A percentile compares a stretch with the other conserved stretches of the same genome.
Conservation (phyloP, 2,113 vertebrate genomes). For the Halcyon malimbica region DNA sequence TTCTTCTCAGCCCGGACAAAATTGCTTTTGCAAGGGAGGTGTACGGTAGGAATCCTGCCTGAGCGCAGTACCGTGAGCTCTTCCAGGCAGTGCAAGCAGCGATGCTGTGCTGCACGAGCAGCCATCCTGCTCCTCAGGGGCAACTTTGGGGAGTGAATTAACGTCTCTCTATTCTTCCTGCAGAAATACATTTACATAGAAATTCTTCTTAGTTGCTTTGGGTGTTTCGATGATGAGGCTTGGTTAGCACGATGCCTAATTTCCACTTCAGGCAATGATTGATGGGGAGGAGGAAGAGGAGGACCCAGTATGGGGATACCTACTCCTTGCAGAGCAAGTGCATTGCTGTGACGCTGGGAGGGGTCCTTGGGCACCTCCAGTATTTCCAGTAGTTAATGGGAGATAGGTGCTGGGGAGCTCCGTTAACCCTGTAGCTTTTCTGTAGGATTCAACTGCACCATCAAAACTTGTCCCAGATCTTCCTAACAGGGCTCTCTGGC, state of each 20-base stretch:
- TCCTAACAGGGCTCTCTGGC: not conserved
- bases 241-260: not conserved
- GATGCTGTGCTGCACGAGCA: not conserved
- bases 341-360: not conserved
- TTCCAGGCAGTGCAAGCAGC: fast-evolving
- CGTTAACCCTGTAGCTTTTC: not conserved
- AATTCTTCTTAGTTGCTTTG: not conserved
- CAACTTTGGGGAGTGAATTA: not conserved
- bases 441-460: not conserved
- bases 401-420: not conserved
- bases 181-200: not conserved
- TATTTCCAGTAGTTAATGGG: not conserved
- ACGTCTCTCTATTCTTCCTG: not conserved
- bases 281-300: not conserved
- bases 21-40: not conserved
- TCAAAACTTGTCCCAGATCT: not conserved
- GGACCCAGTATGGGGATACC: not conserved
- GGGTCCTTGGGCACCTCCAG: fast-evolving
- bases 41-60: not conserved
- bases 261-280: not conserved
- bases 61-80: not conserved
- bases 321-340: not conserved
- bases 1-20: not conserved
- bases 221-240: not conserved
- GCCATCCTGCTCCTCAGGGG: not conserved